Conservation (phyloP, 2,797 vertebrate species). For the Fistularia commersonii region DNA sequence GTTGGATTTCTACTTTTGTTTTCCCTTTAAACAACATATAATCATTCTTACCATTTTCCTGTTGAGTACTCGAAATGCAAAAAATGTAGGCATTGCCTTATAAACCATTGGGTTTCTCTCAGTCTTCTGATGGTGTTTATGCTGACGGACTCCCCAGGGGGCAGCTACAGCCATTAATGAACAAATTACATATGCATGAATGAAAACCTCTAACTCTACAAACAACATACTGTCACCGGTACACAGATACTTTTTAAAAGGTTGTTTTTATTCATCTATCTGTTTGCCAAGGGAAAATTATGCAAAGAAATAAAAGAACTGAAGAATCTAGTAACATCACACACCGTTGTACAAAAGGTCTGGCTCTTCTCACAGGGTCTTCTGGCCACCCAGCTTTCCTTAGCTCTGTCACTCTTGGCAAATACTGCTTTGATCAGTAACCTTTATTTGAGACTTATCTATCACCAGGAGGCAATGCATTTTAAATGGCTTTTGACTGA, state of each 20-base stretch:
- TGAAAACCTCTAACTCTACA: slow-evolving; percentile 42
- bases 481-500: too few species aligned
- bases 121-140: slow-evolving; percentile 32
- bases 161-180: slow-evolving; percentile 50
- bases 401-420: too few species aligned
- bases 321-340: slow-evolving; percentile 16
- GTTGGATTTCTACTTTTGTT: too few species aligned
- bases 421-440: too few species aligned
- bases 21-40: too few species aligned
- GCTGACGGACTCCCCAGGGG: slow-evolving; percentile 35
- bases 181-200: slow-evolving; percentile 55
- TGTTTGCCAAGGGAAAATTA: slow-evolving; percentile 34
- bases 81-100: slow-evolving; percentile 47
- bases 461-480: too few species aligned
- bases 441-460: too few species aligned
- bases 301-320: slow-evolving; percentile 70
- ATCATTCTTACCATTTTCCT: too few species aligned
- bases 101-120: slow-evolving; percentile 24
- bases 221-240: slow-evolving; percentile 46
- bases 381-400: too few species aligned
- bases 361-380: too few species aligned
- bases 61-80: background rate
- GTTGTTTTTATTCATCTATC: background rate
- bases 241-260: slow-evolving; percentile 23
- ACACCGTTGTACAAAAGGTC: too few species aligned